Base-by-base conservation (phyloP, 1,140 invertebrate species). In the Microplitis demolitor region DNA sequence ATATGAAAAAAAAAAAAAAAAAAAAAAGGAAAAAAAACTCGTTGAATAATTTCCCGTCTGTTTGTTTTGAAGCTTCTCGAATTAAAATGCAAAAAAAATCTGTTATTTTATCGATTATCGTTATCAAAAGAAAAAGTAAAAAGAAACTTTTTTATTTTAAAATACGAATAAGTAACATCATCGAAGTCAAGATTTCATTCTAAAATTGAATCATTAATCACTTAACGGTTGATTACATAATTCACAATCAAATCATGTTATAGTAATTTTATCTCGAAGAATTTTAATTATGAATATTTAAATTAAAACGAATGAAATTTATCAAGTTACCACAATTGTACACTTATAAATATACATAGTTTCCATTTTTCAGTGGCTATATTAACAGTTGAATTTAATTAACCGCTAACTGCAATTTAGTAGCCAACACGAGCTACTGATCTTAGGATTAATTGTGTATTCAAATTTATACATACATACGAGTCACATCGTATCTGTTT, bases 311-410 rank as follows among this genome's bases (percentile, higher is more conserved):
- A 45, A 66, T 61, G 50, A 50, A 50, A 45, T 33, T 13, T 51
- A 45, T 56, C 33, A 2, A 3, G 24, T 45, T 37, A 37, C 35
- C 6, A 31, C 66, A 3, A 11, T 45, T 45, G 11, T 45, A 31
- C 66, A 3, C 6, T 45, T 45, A 45, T 45, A 45, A 45, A 45
- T 45, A 45, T 45, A 45, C 39, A 24, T 24, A 24, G 24, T 24
- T 24, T 24, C 24, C 24, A 54, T 33, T 66, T 72, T 53, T 72
- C 51, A 56, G 50, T 54, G 35, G 58, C 14, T 45, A 45, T 45
- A 69, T 73, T 73, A 73, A 14, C 53, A 50, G 67, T 70, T 61
- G 34, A 66, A 69, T 61, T 70, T 70, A 74, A 74, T 74, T 68
- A 74, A 74, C 61, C 61, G 37, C 63, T 70, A 69, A 64, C 66